Evolutionary conservation across 1,140 invertebrate species (phyloP).

Genomic region (Pseudoatta argentina): DNA sequence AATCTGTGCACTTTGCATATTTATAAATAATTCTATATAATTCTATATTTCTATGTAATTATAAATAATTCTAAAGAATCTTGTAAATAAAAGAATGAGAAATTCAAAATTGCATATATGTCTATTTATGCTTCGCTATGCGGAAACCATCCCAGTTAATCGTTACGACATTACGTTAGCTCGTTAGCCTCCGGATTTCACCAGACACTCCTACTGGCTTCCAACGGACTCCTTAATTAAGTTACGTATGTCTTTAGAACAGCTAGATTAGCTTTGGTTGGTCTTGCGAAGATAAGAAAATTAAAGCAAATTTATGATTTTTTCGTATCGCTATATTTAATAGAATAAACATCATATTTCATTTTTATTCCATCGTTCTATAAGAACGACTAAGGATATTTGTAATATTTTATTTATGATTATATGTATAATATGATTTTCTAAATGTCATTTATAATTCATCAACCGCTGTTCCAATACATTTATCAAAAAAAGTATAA

Average conservation of each 20-base stretch:
- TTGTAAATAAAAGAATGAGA: background rate
- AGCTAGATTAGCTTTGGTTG: background rate
- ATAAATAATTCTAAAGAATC: background rate
- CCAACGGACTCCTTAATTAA: slow-evolving; percentile 34
- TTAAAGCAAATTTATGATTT: background rate
- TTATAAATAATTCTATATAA: no score
- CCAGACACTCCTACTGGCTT: slow-evolving; percentile 11
- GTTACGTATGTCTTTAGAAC: slow-evolving; percentile 33
- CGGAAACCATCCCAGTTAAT: slow-evolving; percentile 24
- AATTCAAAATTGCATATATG: background rate
- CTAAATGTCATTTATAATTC: background rate
- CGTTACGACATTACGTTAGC: slow-evolving; percentile 20
- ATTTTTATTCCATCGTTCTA: background rate
- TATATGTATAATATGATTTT: background rate
- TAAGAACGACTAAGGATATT: background rate
- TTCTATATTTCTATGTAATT: no score
- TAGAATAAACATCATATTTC: background rate
- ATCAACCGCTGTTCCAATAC: slow-evolving; percentile 4
- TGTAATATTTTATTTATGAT: slow-evolving; percentile 19
- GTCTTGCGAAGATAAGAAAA: background rate
- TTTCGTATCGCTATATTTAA: background rate
- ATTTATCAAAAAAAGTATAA: background rate
- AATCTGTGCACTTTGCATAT: background rate
- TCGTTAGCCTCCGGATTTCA: slow-evolving; percentile 39
- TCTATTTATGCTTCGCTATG: background rate